These are phyloP conservation scores for Lordiphosa stackelbergi DNA, from an alignment of 1,140 invertebrate genomes.

Conservation along the genomic window DNA sequence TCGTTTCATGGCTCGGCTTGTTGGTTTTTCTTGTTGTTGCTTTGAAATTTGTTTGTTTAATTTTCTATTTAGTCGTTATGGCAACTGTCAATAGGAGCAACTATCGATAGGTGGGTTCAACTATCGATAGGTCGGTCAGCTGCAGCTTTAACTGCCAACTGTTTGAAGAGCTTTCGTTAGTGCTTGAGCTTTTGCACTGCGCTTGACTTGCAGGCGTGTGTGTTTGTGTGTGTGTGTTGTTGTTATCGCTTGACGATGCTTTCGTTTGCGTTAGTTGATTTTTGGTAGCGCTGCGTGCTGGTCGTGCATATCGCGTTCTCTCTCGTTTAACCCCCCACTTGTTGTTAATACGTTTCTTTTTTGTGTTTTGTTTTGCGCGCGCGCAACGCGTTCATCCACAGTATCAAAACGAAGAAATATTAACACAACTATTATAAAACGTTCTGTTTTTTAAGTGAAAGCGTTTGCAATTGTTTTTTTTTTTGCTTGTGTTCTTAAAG, in stretches of 20 bases:
- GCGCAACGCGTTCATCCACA: constrained; percentile 17
- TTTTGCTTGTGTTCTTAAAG: constrained; percentile 31
- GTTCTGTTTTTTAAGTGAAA: too few relatives aligned
- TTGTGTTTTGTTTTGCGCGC: constrained; percentile 34
- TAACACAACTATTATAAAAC: constrained; percentile 12
- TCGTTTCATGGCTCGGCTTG: constrained; percentile 62
- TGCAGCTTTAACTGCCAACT: too few relatives aligned
- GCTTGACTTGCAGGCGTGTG: neutral
- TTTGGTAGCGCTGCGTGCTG: constrained; percentile 38
- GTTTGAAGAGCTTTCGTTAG: too few relatives aligned
- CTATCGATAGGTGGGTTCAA: too few relatives aligned
- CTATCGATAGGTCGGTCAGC: too few relatives aligned
- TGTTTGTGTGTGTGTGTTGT: constrained; percentile 25
- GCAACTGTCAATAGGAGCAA: constrained; percentile 15
- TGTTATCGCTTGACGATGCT: constrained; percentile 22
- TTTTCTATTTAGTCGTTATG: constrained; percentile 41
- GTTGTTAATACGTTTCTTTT: constrained; percentile 24
- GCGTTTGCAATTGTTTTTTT: constrained; percentile 27
- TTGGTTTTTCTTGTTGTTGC: neutral
- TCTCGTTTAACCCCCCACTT: constrained; percentile 4
- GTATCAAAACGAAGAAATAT: constrained; percentile 6
- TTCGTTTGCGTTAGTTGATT: constrained; percentile 28
- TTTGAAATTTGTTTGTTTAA: constrained; percentile 2
- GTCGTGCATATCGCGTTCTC: constrained; percentile 42
- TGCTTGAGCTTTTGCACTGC: too few relatives aligned